phyloP scores from a whole-genome alignment of 2,113 vertebrate species.

The Myanophis thanlyinensis region DNA sequence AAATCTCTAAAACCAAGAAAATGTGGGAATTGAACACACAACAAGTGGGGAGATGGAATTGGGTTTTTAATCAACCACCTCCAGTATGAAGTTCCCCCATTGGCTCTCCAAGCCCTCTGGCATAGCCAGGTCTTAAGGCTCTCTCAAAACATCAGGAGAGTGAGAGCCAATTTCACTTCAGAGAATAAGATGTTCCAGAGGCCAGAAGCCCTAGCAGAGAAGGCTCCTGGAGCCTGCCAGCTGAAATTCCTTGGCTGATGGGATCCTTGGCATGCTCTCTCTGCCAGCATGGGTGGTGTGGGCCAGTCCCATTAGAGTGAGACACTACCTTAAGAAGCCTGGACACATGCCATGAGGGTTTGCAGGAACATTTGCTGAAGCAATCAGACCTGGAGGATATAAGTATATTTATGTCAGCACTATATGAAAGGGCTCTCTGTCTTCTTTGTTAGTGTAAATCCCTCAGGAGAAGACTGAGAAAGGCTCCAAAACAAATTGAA shows the following conservation, averaged over 20 bases:
- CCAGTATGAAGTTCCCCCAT: too few relatives aligned
- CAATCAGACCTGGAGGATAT: neutral
- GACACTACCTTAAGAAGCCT: neutral
- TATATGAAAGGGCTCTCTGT: neutral
- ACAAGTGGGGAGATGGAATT: neutral
- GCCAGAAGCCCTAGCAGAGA: neutral
- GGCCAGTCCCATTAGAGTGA: neutral
- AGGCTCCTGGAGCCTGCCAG: neutral
- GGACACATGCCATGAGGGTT: neutral
- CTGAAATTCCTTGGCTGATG: neutral
- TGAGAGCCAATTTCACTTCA: too few relatives aligned
- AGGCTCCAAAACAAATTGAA: neutral
- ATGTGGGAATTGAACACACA: neutral
- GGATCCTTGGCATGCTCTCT: neutral
- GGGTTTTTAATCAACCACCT: neutral
- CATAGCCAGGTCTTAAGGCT: too few relatives aligned
- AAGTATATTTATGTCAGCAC: neutral
- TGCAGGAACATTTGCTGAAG: neutral
- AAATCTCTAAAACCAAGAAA: neutral
- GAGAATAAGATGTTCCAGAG: neutral
- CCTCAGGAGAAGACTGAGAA: neutral
- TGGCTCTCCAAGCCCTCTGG: too few relatives aligned
- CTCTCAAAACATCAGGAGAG: too few relatives aligned
- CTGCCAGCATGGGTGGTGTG: neutral
- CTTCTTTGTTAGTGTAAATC: neutral